phyloP scores from a whole-genome alignment of 2,113 vertebrate species.

The Tiliqua scincoides region DNA sequence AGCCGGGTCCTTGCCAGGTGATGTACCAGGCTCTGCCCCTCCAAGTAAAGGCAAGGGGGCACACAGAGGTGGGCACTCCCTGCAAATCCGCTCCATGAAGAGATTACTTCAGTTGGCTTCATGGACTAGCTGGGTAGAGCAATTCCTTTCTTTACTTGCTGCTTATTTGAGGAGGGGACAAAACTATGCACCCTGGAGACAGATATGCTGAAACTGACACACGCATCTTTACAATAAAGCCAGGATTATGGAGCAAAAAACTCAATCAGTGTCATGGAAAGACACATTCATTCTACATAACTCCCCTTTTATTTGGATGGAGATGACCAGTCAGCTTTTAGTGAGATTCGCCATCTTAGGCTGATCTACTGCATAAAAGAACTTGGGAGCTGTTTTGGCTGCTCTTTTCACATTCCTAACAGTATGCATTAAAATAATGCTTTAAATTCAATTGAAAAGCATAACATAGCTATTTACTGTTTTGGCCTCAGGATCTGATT shows the following conservation, averaged over 20 bases:
- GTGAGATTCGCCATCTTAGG: background rate
- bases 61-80: too few relatives aligned
- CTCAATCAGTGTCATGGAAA: background rate
- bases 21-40: too few relatives aligned
- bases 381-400: background rate
- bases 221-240: background rate
- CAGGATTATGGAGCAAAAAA: background rate
- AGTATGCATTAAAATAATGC: background rate
- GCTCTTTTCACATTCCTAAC: background rate
- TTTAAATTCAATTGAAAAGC: slow-evolving; percentile 54
- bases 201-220: background rate
- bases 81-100: too few relatives aligned
- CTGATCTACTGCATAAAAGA: background rate
- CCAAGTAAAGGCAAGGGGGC: too few relatives aligned
- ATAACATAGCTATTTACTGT: slow-evolving; percentile 51
- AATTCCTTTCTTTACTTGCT: background rate
- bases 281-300: background rate
- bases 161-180: background rate
- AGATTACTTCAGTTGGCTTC: too few relatives aligned
- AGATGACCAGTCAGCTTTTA: background rate
- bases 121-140: too few relatives aligned
- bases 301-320: background rate
- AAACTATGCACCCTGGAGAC: background rate
- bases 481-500: slow-evolving; percentile 47
- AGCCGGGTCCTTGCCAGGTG: too few relatives aligned